Evolutionary conservation across 2,888 invertebrate species (phyloP).

Genomic region (Clistopyga incitator): DNA sequence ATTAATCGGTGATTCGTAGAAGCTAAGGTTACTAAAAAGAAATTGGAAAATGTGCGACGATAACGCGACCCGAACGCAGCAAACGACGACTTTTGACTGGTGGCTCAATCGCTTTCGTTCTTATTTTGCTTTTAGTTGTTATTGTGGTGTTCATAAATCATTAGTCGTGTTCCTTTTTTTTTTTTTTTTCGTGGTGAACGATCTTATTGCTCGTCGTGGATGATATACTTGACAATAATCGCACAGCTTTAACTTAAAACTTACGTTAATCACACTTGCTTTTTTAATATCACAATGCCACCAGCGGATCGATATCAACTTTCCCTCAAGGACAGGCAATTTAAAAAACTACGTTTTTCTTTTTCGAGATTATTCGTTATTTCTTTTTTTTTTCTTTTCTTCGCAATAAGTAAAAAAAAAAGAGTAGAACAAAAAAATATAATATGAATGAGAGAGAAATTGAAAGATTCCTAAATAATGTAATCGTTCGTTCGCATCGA

Average conservation of each 20-base stretch:
- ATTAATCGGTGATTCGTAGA: slow-evolving; percentile 21
- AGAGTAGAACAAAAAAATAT: slow-evolving; percentile 32
- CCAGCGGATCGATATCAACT: slow-evolving; percentile 75
- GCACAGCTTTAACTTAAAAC: slow-evolving; percentile 70
- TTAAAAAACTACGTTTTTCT: slow-evolving; percentile 49
- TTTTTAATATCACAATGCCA: slow-evolving; percentile 80
- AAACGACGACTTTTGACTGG: slow-evolving; percentile 43
- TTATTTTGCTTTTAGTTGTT: slow-evolving; percentile 10
- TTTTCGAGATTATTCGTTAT: slow-evolving; percentile 17
- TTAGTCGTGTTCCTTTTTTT: slow-evolving; percentile 25
- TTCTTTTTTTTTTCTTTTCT: slow-evolving; percentile 8
- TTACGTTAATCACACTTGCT: slow-evolving; percentile 73
- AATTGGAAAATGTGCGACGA: not conserved
- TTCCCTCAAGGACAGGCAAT: slow-evolving; percentile 62
- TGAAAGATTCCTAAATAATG: slow-evolving; percentile 19
- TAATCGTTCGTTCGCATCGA: slow-evolving; percentile 38
- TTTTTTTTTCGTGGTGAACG: slow-evolving; percentile 42
- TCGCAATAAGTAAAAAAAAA: slow-evolving; percentile 51
- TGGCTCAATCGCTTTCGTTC: slow-evolving; percentile 17
- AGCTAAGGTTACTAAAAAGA: slow-evolving; percentile 3
- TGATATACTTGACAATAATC: slow-evolving; percentile 55
- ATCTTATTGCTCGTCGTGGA: slow-evolving; percentile 55
- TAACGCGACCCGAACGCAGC: slow-evolving; percentile 47
- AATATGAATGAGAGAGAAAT: not conserved
- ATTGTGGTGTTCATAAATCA: slow-evolving; percentile 5